A percentile compares a stretch with the other conserved stretches of the same genome.
Conservation (phyloP, 2,888 invertebrate genomes). For the Vannuccia rotundouncinata region DNA sequence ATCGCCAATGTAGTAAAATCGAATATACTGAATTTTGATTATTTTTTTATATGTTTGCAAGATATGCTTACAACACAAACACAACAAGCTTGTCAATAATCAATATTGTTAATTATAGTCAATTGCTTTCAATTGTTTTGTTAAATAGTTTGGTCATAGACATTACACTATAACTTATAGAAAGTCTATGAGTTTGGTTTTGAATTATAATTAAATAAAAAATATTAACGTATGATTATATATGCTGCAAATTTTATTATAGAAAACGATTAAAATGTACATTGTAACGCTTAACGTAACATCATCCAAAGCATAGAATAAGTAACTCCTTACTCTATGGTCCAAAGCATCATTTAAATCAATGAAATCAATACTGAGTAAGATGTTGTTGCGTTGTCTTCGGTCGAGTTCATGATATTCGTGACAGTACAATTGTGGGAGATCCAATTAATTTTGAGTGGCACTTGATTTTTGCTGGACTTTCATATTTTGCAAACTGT, state of each 20-base stretch:
- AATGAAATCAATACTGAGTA: not conserved
- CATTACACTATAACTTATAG: no score
- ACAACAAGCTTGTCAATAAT: no score
- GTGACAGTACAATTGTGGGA: slow-evolving; percentile 7
- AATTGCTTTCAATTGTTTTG: no score
- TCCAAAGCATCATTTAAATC: slow-evolving; percentile 7
- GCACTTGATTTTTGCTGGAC: slow-evolving; percentile 5
- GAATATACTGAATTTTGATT: no score
- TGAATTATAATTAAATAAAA: slow-evolving; percentile 3
- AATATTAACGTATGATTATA: no score
- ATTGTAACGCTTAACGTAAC: not conserved
- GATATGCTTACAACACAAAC: no score
- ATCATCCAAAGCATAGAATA: not conserved
- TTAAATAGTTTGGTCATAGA: no score
- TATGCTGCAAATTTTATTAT: slow-evolving; percentile 7
- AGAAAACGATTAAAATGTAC: not conserved
- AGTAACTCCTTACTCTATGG: no score
- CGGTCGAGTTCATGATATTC: not conserved
- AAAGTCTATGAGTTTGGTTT: no score
- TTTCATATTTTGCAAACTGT: slow-evolving; percentile 8
- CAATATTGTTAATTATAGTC: no score
- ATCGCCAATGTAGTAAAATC: no score
- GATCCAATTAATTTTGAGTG: not conserved
- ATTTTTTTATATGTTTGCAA: no score
- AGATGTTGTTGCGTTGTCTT: slow-evolving; percentile 11